phyloP scores from a whole-genome alignment of 2,797 vertebrate genomes.

The Anguilla pacifica region DNA sequence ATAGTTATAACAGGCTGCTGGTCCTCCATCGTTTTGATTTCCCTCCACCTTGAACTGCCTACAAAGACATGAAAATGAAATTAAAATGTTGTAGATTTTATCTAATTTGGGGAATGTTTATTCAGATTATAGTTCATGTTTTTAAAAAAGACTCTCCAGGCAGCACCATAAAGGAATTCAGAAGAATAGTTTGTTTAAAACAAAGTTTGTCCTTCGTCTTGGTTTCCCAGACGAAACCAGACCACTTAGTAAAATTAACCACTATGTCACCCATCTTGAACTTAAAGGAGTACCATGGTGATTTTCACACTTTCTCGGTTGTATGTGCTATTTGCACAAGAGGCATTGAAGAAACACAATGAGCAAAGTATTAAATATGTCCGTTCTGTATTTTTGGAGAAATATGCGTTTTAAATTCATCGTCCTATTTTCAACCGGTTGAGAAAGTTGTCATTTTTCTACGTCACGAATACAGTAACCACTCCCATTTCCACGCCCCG shows the following conservation, averaged over 20 bases:
- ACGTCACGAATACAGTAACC: too few relatives aligned
- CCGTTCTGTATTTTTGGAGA: too few relatives aligned
- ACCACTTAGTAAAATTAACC: background rate
- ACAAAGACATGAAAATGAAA: background rate
- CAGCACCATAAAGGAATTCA: background rate
- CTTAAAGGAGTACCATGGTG: too few relatives aligned
- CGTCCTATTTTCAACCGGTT: too few relatives aligned
- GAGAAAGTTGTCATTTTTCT: too few relatives aligned
- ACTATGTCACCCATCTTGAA: background rate
- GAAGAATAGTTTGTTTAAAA: constrained; percentile 7
- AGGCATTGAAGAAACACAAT: too few relatives aligned
- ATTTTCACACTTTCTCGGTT: too few relatives aligned
- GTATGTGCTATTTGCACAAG: too few relatives aligned
- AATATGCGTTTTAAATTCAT: too few relatives aligned
- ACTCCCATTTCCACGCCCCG: too few relatives aligned
- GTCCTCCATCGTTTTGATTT: background rate
- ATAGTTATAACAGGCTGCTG: background rate
- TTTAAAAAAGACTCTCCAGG: background rate
- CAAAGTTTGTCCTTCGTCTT: background rate
- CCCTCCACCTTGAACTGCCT: background rate
- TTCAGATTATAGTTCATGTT: background rate
- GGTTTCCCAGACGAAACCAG: background rate
- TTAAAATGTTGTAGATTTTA: background rate
- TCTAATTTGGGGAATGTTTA: background rate
- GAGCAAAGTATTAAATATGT: too few relatives aligned